Conservation (phyloP, 2,797 vertebrate genomes). For the Gallinago stenura region DNA sequence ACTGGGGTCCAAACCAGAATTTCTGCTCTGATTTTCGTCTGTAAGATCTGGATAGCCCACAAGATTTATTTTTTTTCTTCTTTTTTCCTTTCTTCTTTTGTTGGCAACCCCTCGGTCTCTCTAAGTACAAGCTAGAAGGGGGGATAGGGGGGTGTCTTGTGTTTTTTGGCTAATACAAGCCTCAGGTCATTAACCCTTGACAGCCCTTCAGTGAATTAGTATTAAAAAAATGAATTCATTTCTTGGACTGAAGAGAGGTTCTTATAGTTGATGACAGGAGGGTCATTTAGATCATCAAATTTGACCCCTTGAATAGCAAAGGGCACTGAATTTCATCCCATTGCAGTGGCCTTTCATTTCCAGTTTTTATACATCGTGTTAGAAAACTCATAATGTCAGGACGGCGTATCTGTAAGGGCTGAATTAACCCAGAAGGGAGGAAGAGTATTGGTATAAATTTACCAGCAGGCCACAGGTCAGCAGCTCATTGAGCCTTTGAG, state of each 20-base stretch:
- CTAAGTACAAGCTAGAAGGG: not conserved
- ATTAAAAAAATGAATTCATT: not conserved
- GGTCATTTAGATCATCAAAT: not conserved
- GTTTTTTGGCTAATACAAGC: not conserved
- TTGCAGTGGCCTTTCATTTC: not conserved
- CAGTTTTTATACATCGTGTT: not conserved
- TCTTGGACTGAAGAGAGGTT: not conserved
- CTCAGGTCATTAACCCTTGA: not conserved
- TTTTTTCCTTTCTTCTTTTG: not conserved
- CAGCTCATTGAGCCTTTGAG: not conserved
- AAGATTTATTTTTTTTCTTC: accelerated
- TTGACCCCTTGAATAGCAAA: not conserved
- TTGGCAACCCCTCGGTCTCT: not conserved
- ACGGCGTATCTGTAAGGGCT: not conserved
- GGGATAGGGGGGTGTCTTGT: not conserved
- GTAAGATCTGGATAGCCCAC: not conserved
- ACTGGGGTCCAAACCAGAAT: not conserved
- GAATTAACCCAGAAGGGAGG: not conserved
- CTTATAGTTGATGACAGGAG: not conserved
- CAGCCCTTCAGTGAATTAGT: not conserved
- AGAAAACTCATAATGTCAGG: not conserved
- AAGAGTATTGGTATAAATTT: not conserved
- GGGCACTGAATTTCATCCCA: not conserved
- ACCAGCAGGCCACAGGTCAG: not conserved
- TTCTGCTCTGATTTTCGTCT: not conserved